Evolutionary conservation across 2,888 invertebrate genomes (phyloP), one percentile per base, ranked within the genome.

Genomic region (Dexiosoma caninum): DNA sequence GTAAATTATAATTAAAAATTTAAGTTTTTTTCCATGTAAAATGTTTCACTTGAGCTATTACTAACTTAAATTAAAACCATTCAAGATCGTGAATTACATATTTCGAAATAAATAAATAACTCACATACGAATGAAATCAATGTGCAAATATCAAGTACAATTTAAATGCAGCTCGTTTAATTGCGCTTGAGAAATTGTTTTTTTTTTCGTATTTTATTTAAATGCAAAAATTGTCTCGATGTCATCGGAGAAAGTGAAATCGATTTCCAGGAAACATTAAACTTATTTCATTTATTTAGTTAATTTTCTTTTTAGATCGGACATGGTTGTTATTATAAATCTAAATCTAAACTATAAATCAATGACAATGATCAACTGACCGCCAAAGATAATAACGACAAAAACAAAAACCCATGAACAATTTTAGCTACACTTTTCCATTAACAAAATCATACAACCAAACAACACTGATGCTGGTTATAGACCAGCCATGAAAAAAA

Each of bases 211-310:
- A 30, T 23, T 40, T 37, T 16, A 59, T 71, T 64, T 42, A 35
- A 64, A 71, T 71, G 32, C 16, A 42, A 57, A 64, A 64, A 70
- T 42, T 49, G 42, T 59, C 27, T 78, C 66, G 23, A 66, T 59
- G 64, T 64, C 70, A 71, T 42, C 49, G 57, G 72, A 59, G 81
- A 81, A 81, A 81, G 81, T 81, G 81, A 81, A 77, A 77, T 62
- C 67, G 66, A 77, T 81, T 81, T 81, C 81, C 81, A 64, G 81
- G 77, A 81, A 81, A 64, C 62, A 69, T 77, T 70, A 77, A 72
- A 74, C 59, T 59, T 78, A 71, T 78, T 70, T 57, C 37, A 66
- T 59, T 75, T 53, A 53, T 42, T 16, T 53, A 46, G 21, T 55
- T 66, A 27, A 49, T 49, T 59, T 44, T 51, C 40, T 53, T 60